phyloP scores from a whole-genome alignment of 2,797 vertebrate species.

The Chiroxiphia lanceolata region DNA sequence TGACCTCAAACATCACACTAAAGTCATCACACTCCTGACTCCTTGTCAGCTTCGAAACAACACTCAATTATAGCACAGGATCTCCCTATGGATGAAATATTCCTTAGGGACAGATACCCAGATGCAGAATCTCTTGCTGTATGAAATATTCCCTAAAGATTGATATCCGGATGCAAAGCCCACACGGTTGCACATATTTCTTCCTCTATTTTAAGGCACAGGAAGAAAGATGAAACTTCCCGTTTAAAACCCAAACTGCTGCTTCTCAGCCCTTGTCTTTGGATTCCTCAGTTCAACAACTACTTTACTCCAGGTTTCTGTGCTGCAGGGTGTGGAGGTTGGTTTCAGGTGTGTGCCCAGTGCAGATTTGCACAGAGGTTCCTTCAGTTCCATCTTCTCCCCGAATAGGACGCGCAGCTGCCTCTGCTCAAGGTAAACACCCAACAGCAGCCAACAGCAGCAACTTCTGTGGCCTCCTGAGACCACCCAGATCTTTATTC shows the following conservation, averaged over 20 bases:
- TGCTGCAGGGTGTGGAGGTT: fast-evolving
- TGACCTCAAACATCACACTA: background rate
- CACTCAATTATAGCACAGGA: fast-evolving
- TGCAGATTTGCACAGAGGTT: fast-evolving
- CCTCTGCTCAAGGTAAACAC: background rate
- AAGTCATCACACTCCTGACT: background rate
- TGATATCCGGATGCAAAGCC: background rate
- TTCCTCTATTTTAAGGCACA: background rate
- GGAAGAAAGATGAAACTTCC: background rate
- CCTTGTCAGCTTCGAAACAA: background rate
- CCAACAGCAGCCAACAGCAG: background rate
- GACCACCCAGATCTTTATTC: background rate
- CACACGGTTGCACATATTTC: fast-evolving
- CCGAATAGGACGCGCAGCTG: fast-evolving
- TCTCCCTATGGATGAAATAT: background rate
- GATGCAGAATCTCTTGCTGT: background rate
- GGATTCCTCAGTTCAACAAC: background rate
- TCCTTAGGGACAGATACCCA: background rate
- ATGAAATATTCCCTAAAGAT: background rate
- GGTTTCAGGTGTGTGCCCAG: background rate
- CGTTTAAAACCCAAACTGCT: background rate
- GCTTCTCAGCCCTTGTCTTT: background rate
- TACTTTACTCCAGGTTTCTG: fast-evolving
- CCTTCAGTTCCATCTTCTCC: background rate
- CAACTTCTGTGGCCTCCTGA: background rate